These are phyloP conservation scores for Gallinago jamesoni DNA, from an alignment of 2,113 vertebrate species.

Conservation along the genomic window DNA sequence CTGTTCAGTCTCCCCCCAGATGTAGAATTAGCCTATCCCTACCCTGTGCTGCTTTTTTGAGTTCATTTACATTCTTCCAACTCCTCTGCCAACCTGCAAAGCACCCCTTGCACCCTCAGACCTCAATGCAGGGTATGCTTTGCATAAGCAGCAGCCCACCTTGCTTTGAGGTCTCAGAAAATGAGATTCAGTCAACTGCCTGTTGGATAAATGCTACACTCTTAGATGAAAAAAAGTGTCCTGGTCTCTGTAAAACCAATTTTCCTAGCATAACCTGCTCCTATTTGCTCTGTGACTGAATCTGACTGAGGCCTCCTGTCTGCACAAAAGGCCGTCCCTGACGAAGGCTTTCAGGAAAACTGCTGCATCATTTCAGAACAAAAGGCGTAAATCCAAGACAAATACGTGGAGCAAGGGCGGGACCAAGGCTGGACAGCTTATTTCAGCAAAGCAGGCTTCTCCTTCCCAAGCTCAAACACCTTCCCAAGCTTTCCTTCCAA, in stretches of 20 bases:
- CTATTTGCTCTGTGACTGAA: conserved; percentile 27
- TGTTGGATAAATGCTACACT: not conserved
- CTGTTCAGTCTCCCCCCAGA: not conserved
- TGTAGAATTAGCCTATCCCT: not conserved
- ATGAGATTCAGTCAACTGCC: not conserved
- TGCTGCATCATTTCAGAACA: not conserved
- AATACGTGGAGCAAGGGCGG: not conserved
- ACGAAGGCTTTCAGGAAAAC: conserved; percentile 29
- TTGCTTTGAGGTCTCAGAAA: not conserved
- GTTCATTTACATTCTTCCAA: not conserved
- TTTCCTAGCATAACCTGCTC: not conserved
- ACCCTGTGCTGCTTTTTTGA: not conserved
- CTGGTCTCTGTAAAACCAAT: not conserved
- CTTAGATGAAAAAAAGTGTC: not conserved
- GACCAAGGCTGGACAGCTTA: not conserved
- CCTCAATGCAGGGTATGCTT: not conserved
- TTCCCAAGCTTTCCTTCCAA: not conserved
- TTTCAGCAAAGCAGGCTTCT: not conserved
- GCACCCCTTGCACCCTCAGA: not conserved
- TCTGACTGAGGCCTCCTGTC: not conserved
- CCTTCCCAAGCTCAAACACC: not conserved
- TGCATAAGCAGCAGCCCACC: not conserved
- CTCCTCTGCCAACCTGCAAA: not conserved
- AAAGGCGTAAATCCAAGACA: conserved; percentile 8
- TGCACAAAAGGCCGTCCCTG: not conserved